Evolutionary conservation across 2,888 invertebrate species (phyloP), one percentile per base, ranked within the genome.

Genomic region (Selenia dentaria): DNA sequence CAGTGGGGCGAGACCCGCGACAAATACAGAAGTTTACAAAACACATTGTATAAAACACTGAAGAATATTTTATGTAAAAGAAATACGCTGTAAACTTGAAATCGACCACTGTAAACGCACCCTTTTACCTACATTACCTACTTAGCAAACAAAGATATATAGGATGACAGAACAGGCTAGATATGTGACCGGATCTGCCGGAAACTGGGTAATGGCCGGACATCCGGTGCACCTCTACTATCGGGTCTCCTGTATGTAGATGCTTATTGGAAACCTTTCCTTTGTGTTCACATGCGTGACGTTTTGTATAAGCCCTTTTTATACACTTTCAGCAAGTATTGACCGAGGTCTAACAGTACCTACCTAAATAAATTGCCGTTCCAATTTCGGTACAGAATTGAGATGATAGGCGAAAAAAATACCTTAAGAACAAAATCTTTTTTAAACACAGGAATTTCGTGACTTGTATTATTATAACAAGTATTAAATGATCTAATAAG

Each of bases 261-360:
- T 79, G 67, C 66, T 68, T 76, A 79, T 78, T 74, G 74, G 65
- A 64, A 69, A 69, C 78, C 72, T 65, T 74, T 71, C 65, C 68
- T 75, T 79, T 82, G 74, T 81, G 64, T 72, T 60, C 59, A 61
- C 63, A 70, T 64, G 74, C 69, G 70, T 74, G 67, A 73, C 69
- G 69, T 75, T 75, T 74, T 74, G 68, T 74, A 70, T 66, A 65
- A 68, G 64, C 55, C 63, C 66, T 62, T 73, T 74, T 73, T 68
- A 65, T 74, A 65, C 64, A 63, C 59, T 64, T 68, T 67, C 73
- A 67, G 64, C 64, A 67, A 68, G 58, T 65, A 68, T 70, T 70
- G 67, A 68, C 62, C 47, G 51, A 64, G 58, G 44, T 59, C 61
- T 62, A 55, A 59, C 59, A 57, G 51, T 59, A 66, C 48, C 49